A percentile compares a stretch with the other conserved stretches of the same genome.
phyloP scores from a whole-genome alignment of 2,113 vertebrate genomes.

The Sula dactylatra region DNA sequence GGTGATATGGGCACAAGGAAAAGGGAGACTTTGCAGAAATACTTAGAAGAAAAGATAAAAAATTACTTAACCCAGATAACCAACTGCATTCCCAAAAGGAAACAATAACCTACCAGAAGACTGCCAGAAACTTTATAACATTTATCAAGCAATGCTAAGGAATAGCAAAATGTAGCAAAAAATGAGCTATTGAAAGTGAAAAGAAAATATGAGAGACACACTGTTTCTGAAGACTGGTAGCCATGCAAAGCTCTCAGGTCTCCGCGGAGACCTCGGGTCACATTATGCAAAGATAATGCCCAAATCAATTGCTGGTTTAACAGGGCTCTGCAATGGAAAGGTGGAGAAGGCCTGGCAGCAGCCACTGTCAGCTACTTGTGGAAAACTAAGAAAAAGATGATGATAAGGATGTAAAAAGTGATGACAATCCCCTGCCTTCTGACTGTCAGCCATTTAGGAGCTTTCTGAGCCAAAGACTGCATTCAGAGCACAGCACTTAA shows the following conservation, averaged over 20 bases:
- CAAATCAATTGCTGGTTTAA: not conserved
- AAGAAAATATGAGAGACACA: not conserved
- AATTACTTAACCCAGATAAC: not conserved
- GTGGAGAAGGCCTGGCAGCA: not conserved
- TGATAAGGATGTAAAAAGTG: not conserved
- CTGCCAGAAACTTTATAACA: not conserved
- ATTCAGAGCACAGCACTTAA: not conserved
- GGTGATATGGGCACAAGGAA: not conserved
- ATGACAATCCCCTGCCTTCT: not conserved
- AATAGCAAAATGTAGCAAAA: not conserved
- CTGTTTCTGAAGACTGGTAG: not conserved
- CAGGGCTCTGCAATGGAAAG: not conserved
- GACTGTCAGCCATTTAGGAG: not conserved
- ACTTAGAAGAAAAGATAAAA: not conserved
- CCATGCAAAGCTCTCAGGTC: not conserved
- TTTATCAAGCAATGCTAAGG: not conserved
- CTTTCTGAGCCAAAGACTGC: not conserved
- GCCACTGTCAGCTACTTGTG: not conserved
- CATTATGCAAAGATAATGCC: not conserved
- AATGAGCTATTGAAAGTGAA: not conserved
- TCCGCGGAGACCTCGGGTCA: not conserved
- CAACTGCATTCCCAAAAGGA: not conserved
- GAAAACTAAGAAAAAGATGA: not conserved
- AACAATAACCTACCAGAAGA: not conserved
- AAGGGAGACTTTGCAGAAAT: not conserved